Conservation (phyloP, 1,140 invertebrate species). For the Pogonomyrmex californicus region DNA sequence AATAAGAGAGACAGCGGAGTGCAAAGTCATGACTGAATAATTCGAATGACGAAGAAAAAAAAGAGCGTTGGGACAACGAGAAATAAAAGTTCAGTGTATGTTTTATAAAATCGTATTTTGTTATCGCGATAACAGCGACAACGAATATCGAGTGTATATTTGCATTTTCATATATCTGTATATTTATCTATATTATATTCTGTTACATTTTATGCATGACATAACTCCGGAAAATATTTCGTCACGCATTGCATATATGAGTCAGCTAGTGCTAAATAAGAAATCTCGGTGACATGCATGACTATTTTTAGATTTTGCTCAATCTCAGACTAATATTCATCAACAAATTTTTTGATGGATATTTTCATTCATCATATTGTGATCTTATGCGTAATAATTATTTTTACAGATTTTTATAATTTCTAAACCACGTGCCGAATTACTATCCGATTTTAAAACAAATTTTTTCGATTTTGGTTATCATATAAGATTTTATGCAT, state of each 20-base stretch:
- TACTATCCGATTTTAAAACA: no score
- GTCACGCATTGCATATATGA: neutral
- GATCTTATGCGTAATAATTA: neutral
- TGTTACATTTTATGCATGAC: neutral
- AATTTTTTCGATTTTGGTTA: no score
- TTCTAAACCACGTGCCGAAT: no score
- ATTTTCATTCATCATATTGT: neutral
- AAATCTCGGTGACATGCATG: neutral
- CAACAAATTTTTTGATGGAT: neutral
- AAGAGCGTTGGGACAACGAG: neutral
- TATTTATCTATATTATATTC: neutral
- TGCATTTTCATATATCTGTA: neutral
- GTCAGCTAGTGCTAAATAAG: neutral
- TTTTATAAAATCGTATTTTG: neutral
- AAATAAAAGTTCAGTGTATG: neutral
- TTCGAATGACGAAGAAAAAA: neutral
- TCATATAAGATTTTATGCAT: no score
- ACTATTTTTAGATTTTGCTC: neutral
- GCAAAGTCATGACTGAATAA: slow-evolving; percentile 26
- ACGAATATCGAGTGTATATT: neutral
- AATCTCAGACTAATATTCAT: neutral
- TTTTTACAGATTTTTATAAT: neutral
- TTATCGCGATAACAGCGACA: neutral
- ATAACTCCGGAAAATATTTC: neutral
- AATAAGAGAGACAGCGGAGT: no score